Conservation (phyloP, 2,888 invertebrate species). For the Salpingus planirostris region DNA sequence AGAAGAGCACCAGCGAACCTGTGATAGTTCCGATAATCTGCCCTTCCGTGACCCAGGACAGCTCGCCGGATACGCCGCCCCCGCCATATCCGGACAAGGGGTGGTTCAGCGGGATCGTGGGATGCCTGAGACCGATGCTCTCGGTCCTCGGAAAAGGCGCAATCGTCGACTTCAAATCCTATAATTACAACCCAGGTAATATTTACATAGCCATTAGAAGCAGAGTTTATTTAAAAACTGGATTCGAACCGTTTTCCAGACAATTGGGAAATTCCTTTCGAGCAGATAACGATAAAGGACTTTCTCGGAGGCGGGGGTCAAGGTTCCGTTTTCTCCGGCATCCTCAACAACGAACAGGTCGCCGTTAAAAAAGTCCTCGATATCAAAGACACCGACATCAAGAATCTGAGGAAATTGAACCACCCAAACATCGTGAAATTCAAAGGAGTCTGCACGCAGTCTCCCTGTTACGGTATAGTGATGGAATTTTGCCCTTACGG, state of each 20-base stretch:
- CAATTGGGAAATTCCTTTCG: constrained; percentile 94
- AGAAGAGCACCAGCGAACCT: constrained; percentile 31
- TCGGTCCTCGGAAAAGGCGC: constrained; percentile 77
- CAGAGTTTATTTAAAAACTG: too few relatives aligned
- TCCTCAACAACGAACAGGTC: constrained; percentile 71
- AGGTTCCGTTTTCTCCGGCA: constrained; percentile 89
- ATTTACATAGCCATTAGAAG: too few relatives aligned
- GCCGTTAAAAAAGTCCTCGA: constrained; percentile 96
- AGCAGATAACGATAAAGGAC: constrained; percentile 76
- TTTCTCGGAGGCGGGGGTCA: constrained; percentile 95
- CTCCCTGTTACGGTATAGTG: constrained; percentile 88
- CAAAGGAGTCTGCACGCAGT: constrained; percentile 84
- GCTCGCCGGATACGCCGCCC: constrained; percentile 43
- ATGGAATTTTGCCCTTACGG: constrained; percentile 99
- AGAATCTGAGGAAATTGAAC: constrained; percentile 81
- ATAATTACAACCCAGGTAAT: too few relatives aligned
- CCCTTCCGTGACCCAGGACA: constrained; percentile 39
- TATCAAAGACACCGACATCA: constrained; percentile 85
- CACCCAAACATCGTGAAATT: constrained; percentile 83
- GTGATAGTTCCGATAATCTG: constrained; percentile 36
- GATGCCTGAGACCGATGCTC: constrained; percentile 81
- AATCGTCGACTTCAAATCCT: constrained; percentile 36
- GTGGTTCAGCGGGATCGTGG: constrained; percentile 77
- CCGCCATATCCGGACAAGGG: constrained; percentile 47
- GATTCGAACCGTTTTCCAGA: constrained; percentile 52